A percentile compares a stretch with the other conserved stretches of the same genome.
Evolutionary conservation across 1,140 invertebrate genomes (phyloP).

Genomic region (Atta colombica): DNA sequence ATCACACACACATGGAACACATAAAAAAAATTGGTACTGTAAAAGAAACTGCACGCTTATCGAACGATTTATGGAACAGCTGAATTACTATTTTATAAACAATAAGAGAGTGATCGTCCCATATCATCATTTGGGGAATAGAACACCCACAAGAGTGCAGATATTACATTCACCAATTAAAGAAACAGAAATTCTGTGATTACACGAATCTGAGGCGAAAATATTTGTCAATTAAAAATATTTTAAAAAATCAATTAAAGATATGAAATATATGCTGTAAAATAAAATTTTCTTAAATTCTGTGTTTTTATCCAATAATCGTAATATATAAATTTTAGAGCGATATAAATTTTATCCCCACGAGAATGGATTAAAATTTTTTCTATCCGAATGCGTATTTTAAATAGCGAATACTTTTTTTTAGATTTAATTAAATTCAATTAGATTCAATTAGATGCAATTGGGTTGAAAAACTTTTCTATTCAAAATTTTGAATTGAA

Average conservation of each 20-base stretch:
- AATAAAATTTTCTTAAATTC: background rate
- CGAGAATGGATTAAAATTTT: too few species aligned
- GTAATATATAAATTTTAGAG: too few species aligned
- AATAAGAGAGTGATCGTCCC: conserved; percentile 24
- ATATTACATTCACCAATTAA: background rate
- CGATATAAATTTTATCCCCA: too few species aligned
- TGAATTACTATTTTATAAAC: conserved; percentile 21
- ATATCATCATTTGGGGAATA: conserved; percentile 17
- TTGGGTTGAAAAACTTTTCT: too few species aligned
- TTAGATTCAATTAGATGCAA: too few species aligned
- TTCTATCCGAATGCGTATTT: too few species aligned
- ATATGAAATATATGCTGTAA: background rate
- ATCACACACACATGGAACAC: too few species aligned
- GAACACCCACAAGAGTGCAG: conserved; percentile 21
- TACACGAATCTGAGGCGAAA: background rate
- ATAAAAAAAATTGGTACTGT: background rate
- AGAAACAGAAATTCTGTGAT: background rate
- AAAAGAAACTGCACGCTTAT: background rate
- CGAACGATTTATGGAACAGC: background rate
- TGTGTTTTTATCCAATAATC: background rate
- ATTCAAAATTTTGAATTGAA: too few species aligned
- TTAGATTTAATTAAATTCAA: too few species aligned
- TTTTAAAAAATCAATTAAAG: background rate
- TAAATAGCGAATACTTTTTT: too few species aligned
- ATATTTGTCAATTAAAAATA: conserved; percentile 7